Base-by-base conservation (phyloP, 2,113 vertebrate species). In the Lagopus leucura region DNA sequence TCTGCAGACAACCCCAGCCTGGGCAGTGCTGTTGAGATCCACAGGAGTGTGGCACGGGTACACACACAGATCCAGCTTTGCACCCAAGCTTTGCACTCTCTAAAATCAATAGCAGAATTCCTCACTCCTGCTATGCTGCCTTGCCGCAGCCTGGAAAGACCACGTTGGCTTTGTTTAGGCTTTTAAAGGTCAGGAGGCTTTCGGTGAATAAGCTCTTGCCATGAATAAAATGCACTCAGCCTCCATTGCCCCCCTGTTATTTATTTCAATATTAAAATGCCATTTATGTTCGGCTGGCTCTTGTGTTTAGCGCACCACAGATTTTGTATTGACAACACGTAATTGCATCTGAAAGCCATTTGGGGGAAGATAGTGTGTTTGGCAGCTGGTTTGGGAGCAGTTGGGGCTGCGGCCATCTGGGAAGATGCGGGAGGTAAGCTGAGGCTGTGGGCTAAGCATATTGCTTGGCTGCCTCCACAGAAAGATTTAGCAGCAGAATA, bases 181-280 rank as follows among this genome's bases (percentile, higher is more conserved):
- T 82, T 32, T n/a, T 38, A 76, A 88, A 70, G 40, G 52, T 0
- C 38, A 13, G 32, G 30, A 88, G 32, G 25, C 47, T 88, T 74
- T 27, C 63, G 34, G 52, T 11, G 40, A 78, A 38, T 75, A 90
- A 66, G 63, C 28, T 76, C 43, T 88, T 76, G 32, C 42, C 21
- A 13, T 15, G 42, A 88, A 79, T 74, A 92, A 66, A 92, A 61
- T 36, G 40, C 55, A 63, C 28, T 52, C 61, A 47, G 52, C 13
- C 71, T 52, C 73, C 20, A 47, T 24, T 47, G 61, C 21, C 9
- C 38, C 18, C 30, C 28, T 32, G 15, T 42, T 78, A 74, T 55
- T 95, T 88, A 88, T 85, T 92, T 75, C 42, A n/a, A 75, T 79
- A 82, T 86, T 85, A 79, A 88, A 90, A 86, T 86, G 42, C 57